Evolutionary conservation across 1,140 invertebrate genomes (phyloP).

Genomic region (Bicyclus anynana): DNA sequence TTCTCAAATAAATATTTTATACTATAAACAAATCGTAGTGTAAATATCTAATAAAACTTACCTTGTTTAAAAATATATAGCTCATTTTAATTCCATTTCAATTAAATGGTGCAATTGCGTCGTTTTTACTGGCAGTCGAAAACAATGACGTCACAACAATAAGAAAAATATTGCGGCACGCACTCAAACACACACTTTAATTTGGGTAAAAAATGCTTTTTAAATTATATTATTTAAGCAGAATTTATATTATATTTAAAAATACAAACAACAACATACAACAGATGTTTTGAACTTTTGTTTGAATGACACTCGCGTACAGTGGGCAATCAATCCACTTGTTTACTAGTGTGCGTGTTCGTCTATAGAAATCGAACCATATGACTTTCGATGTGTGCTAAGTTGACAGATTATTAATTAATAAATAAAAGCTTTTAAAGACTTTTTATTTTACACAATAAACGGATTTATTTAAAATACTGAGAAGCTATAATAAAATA

Average conservation of each 20-base stretch:
- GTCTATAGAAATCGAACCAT: constrained; percentile 22
- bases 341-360: constrained; percentile 39
- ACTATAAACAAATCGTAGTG: background rate
- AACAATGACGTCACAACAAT: constrained; percentile 74
- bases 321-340: constrained; percentile 39
- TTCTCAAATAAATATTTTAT: background rate
- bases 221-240: constrained; percentile 49
- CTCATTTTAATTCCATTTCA: constrained; percentile 75
- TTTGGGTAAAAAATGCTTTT: constrained; percentile 29
- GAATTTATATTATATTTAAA: constrained; percentile 60
- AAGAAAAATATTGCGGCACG: constrained; percentile 53
- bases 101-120: constrained; percentile 72
- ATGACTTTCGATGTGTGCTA: background rate
- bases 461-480: too few relatives aligned
- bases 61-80: constrained; percentile 68
- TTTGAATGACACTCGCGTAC: constrained; percentile 56
- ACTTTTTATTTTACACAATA: too few relatives aligned
- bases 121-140: constrained; percentile 71
- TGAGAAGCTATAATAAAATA: too few relatives aligned
- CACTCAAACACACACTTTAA: constrained; percentile 39
- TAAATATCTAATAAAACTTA: constrained; percentile 29
- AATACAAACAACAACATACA: constrained; percentile 63
- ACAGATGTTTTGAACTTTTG: constrained; percentile 62
- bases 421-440: too few relatives aligned
- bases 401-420: background rate